Base-by-base conservation (phyloP, 2,888 invertebrate genomes). In the Drosophila rubida region DNA sequence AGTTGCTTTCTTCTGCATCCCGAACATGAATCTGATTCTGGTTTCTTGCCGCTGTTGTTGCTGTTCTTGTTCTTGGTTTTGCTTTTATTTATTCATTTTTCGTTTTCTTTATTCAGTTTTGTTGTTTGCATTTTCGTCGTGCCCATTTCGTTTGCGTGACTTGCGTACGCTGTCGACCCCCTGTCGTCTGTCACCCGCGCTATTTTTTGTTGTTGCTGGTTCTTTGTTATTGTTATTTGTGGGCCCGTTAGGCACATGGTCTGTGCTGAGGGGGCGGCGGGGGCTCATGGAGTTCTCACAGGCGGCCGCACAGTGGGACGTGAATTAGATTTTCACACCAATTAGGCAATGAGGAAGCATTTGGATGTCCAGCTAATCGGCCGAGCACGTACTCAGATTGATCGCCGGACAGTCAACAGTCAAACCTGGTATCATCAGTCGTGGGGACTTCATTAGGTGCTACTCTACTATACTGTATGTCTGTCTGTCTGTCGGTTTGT, bases 61-160 rank as follows among this genome's bases (percentile, higher is more conserved):
- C 50, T 69, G 60, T 64, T 65, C 42, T 55, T 49, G 41, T 49
- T 66, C 55, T 35, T 57, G 46, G 49, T 73, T 69, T 62, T 72
- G 58, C 61, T 68, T 76, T 79, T 73, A 60, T 85, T 75, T 74
- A 78, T 72, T 67, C 63, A 57, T 70, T 58, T 70, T 62, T 59
- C 48, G 50, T 69, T 59, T 48, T 68, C 48, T 37, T 55, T 53
- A 49, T 74, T 71, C 55, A 66, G 68, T 55, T 60, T 30, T 30
- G 11, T 32, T 32, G 11, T 11, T 32, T 32, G 32, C n/a, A 32
- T 32, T 78, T 58, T 60, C 58, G 74, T 51, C 81, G 87, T 88
- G 82, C 88, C 87, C 89, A 89, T 85, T 88, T 87, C 69, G 59
- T 45, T 48, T 87, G 83, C 83, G 88, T 89, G 88, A 85, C 88